Evolutionary conservation across 2,113 vertebrate genomes (phyloP).

Genomic region (Alethe diademata): DNA sequence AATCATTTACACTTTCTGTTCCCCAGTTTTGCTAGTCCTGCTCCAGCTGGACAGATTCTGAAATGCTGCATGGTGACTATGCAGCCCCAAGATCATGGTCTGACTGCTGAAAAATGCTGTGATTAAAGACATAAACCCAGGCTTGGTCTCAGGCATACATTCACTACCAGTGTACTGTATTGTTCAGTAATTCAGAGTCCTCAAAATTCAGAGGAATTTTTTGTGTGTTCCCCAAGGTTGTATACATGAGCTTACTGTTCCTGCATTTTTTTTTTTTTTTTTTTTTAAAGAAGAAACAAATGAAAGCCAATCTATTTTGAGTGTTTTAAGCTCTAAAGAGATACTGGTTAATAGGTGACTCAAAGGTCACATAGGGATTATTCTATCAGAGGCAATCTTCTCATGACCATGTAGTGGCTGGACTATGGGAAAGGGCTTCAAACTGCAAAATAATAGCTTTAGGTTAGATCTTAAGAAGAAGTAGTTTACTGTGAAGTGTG

Average conservation of each 20-base stretch:
- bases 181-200: background rate
- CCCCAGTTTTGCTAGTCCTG: background rate
- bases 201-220: background rate
- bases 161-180: background rate
- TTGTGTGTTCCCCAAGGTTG: background rate
- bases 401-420: background rate
- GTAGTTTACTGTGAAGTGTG: background rate
- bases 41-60: background rate
- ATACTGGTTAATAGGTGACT: background rate
- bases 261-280: background rate
- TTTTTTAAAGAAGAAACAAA: background rate
- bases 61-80: background rate
- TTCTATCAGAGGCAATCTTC: background rate
- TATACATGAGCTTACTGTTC: background rate
- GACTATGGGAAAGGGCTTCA: background rate
- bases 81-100: background rate
- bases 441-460: background rate
- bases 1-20: background rate
- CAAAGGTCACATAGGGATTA: background rate
- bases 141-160: background rate
- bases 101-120: background rate
- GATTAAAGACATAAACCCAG: background rate
- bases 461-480: background rate
- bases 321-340: background rate
- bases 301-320: background rate